Evolutionary conservation across 1,140 invertebrate species (phyloP).

Genomic region (Papilio machaon): DNA sequence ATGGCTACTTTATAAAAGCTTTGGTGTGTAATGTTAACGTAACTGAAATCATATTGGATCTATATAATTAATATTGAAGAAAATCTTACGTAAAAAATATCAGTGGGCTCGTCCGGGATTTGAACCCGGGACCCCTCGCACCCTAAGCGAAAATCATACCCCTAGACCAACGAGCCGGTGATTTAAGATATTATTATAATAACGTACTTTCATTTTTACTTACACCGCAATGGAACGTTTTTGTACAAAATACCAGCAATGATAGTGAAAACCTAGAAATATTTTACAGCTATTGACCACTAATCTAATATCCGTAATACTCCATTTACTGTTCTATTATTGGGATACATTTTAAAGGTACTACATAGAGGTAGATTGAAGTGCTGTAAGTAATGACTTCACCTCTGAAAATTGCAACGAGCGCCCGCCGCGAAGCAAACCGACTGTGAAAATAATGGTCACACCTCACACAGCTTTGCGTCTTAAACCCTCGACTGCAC

Average conservation of each 20-base stretch:
- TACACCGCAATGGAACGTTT: too few species aligned
- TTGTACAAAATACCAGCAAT: too few species aligned
- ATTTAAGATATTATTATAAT: too few species aligned
- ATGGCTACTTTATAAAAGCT: too few species aligned
- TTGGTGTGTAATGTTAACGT: too few species aligned
- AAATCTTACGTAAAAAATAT: too few species aligned
- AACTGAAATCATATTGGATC: too few species aligned
- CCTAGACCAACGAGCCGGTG: slow-evolving; percentile 34
- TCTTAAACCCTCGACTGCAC: slow-evolving; percentile 11
- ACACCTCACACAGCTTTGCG: slow-evolving; percentile 16
- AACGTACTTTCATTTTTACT: too few species aligned
- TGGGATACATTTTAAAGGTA: neutral
- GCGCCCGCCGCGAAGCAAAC: neutral
- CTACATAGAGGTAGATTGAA: neutral
- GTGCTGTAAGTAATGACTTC: slow-evolving; percentile 16
- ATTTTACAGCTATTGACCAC: too few species aligned
- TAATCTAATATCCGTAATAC: too few species aligned
- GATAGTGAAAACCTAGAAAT: too few species aligned
- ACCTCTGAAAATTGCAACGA: slow-evolving; percentile 17
- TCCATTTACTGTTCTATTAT: neutral
- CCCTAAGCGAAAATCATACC: slow-evolving; percentile 39
- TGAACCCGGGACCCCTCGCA: slow-evolving; percentile 38
- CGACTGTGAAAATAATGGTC: slow-evolving; percentile 21
- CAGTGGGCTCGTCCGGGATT: slow-evolving; percentile 33
- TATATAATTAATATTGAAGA: too few species aligned